These are phyloP conservation scores for Philaenus spumarius DNA, from an alignment of 1,140 invertebrate genomes.

Conservation along the genomic window DNA sequence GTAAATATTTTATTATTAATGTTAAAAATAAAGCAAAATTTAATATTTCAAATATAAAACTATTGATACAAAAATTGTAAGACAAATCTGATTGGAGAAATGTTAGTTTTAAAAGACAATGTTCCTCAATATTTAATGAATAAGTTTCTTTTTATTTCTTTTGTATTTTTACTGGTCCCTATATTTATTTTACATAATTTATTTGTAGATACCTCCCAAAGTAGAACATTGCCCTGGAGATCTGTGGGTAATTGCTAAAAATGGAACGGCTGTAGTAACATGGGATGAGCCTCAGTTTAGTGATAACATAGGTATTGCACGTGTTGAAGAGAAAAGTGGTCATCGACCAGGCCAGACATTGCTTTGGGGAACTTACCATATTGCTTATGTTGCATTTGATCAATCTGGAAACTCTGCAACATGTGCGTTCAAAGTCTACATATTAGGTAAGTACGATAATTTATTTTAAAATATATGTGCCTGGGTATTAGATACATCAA, in stretches of 20 bases:
- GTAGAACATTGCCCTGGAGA: conserved; percentile 88
- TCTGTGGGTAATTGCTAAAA: conserved; percentile 88
- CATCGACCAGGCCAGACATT: conserved; percentile 86
- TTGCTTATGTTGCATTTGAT: conserved; percentile 91
- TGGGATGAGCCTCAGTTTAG: conserved; percentile 92
- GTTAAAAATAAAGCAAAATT: no score
- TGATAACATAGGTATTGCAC: conserved; percentile 75
- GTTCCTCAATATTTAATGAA: no score
- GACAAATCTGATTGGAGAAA: no score
- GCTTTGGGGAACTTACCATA: conserved; percentile 86
- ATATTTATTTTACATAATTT: not conserved
- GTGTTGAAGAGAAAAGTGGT: conserved; percentile 77
- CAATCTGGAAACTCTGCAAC: conserved; percentile 82
- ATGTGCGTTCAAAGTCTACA: conserved; percentile 90
- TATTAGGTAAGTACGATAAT: conserved; percentile 73
- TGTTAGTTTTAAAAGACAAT: no score
- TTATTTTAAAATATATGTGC: no score
- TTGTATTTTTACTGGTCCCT: no score
- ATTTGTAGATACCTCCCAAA: conserved; percentile 59
- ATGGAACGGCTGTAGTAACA: conserved; percentile 83
- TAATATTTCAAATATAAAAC: conserved; percentile 17
- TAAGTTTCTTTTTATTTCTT: no score
- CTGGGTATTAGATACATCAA: no score
- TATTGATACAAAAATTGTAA: no score
- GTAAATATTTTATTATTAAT: no score